Base-by-base conservation (phyloP, 2,888 invertebrate genomes). In the Pyrochroa serraticornis region DNA sequence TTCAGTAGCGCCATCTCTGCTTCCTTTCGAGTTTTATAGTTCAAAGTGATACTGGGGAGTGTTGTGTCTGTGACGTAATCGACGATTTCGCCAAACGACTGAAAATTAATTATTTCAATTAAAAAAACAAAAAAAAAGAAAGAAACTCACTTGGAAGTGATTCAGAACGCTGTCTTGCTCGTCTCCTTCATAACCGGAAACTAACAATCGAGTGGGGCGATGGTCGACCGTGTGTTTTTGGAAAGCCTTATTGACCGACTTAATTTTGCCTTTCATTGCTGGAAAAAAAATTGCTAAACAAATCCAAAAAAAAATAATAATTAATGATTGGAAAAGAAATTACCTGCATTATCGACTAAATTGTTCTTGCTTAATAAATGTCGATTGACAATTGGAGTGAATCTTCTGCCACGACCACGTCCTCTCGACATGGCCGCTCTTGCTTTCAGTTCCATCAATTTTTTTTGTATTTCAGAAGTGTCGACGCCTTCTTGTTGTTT, bases 41-140 rank as follows among this genome's bases (percentile, higher is more conserved):
- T 89, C 48, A 93, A 79, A 41, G 89, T 86, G 64, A 92, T 82
- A 70, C 90, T 88, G 9, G 93, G 93, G 58, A 90, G 85, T 31
- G 86, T 84, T 47, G 87, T 85, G 74, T 91, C 90, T 7, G 82
- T 80, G 64, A 88, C 87, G 74, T 92, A 90, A 75, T 91, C 91
- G n/a, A 89, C 88, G 64, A 96, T 89, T 75, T 92, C 92, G 47
- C 95, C 95, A 79, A 87, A 94, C 87, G 90, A 88, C 93, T 94
- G 79, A 1, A 79, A 74, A 58, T 63, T 62, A 47, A 33, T 13
- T 3, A 43, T 12, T 12, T 3, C n/a, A 10, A 58, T 7, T 10
- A 30, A 14, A 51, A 34, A 45, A 12, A 32, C 13, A 50, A 1
- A 5, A 50, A 37, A 41, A 10, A 22, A 22, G 43, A 50, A 41